Evolutionary conservation across 2,888 invertebrate genomes (phyloP).

Genomic region (Busseola fusca): DNA sequence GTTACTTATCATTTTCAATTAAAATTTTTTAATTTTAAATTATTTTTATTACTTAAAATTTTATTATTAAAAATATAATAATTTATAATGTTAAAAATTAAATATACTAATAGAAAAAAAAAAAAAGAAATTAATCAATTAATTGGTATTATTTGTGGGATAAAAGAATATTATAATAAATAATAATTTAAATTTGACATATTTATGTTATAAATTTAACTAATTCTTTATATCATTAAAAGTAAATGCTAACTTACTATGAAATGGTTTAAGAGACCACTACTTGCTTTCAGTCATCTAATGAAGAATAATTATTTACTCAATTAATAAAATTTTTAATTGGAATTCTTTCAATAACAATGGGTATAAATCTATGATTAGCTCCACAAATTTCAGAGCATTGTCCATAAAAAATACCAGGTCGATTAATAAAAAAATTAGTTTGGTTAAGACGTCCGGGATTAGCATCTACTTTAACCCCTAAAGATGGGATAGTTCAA

Average conservation of each 20-base stretch:
- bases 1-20: conserved; percentile 91
- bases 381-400: conserved; percentile 95
- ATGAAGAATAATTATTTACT: conserved; percentile 88
- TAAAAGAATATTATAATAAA: conserved; percentile 89
- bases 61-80: conserved; percentile 81
- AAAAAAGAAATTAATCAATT: conserved; percentile 86
- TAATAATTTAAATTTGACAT: conserved; percentile 92
- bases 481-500: conserved; percentile 90
- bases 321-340: conserved; percentile 89
- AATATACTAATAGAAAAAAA: conserved; percentile 79
- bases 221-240: conserved; percentile 90
- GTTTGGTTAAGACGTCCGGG: conserved; percentile 91
- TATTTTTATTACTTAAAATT: conserved; percentile 65
- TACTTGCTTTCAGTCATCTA: conserved; percentile 92
- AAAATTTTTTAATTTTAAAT: conserved; percentile 70
- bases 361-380: conserved; percentile 94
- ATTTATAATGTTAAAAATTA: conserved; percentile 87
- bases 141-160: conserved; percentile 91
- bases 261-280: conserved; percentile 91
- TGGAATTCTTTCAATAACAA: conserved; percentile 90
- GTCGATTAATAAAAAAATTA: conserved; percentile 89
- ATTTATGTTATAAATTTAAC: conserved; percentile 87
- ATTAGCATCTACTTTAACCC: conserved; percentile 91
- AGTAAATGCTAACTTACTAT: conserved; percentile 91
- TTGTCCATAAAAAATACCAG: conserved; percentile 92